Evolutionary conservation across 2,888 invertebrate genomes (phyloP).

Genomic region (Brachynemurus nebulosus): DNA sequence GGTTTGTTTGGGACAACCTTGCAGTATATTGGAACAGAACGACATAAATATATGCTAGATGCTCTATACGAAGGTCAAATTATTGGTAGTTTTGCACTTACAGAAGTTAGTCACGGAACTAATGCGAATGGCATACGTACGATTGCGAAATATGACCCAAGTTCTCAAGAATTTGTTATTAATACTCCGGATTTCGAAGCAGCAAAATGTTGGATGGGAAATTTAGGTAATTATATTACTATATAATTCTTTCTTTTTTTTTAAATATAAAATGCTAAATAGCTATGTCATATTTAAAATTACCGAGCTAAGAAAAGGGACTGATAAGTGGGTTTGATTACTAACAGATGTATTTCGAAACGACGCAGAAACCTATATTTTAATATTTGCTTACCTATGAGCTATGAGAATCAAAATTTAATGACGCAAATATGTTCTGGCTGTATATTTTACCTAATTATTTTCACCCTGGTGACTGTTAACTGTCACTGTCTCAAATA

Average conservation of each 20-base stretch:
- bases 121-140: conserved; percentile 81
- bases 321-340: no score
- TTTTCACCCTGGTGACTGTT: no score
- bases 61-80: conserved; percentile 29
- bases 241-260: neutral
- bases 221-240: no score
- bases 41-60: conserved; percentile 42
- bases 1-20: conserved; percentile 52
- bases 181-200: conserved; percentile 66
- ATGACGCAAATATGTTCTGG: no score
- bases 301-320: no score
- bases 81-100: conserved; percentile 67
- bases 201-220: conserved; percentile 75
- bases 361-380: no score
- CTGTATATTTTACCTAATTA: no score
- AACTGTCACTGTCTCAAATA: no score
- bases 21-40: conserved; percentile 46
- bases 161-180: conserved; percentile 55
- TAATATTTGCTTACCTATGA: no score
- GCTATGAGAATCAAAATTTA: no score
- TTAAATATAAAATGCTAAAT: neutral
- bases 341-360: no score
- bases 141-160: conserved; percentile 64
- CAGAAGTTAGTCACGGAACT: conserved; percentile 83
- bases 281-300: no score